Base-by-base conservation (phyloP, 2,888 invertebrate genomes). In the Drosophila nigricruria region DNA sequence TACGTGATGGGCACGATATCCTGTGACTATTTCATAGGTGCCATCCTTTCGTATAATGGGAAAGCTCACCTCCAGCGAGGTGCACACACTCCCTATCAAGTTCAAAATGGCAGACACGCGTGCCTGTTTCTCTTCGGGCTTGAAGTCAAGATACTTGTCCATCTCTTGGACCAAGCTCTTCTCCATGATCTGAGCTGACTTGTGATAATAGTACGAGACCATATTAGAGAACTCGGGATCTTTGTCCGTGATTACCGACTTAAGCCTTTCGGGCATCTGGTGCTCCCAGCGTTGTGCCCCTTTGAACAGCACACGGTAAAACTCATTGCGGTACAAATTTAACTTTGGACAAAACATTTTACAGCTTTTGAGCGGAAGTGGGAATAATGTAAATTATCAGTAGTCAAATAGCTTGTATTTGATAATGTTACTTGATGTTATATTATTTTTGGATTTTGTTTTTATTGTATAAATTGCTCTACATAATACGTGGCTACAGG, bases 1-100 rank as follows among this genome's bases (percentile, higher is more conserved):
- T 0, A 88, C 81, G 52, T 92, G 92, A 73, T 92, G 92, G 0
- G 92, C 90, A 4, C 92, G 81, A 65, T 91, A 92, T 1, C 92
- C 92, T 0, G 87, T 91, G 20, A 92, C 78, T 6, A 92, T 82
- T 68, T 92, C 92, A 59, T 91, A 92, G 8, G 63, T 56, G 0
- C 92, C 92, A 57, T 91, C 72, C 0, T 36, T 61, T 34, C 69
- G 85, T 1, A 81, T 69, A 12, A 92, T 88, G 1, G 92, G 92
- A 63, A 92, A 92, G 3, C 63, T 88, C 0, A 92, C 88, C 73
- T 92, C 91, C n/a, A 92, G 16, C 9, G 81, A 75, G 23, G 83
- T 81, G 3, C 81, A 75, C 0, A 90, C 86, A 10, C 73, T 83
- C 0, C 92, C 91, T 6, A 92, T 88, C 3, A 92, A 43, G 49